Conservation (phyloP, 2,888 invertebrate species). For the Ephialtes manifestator region DNA sequence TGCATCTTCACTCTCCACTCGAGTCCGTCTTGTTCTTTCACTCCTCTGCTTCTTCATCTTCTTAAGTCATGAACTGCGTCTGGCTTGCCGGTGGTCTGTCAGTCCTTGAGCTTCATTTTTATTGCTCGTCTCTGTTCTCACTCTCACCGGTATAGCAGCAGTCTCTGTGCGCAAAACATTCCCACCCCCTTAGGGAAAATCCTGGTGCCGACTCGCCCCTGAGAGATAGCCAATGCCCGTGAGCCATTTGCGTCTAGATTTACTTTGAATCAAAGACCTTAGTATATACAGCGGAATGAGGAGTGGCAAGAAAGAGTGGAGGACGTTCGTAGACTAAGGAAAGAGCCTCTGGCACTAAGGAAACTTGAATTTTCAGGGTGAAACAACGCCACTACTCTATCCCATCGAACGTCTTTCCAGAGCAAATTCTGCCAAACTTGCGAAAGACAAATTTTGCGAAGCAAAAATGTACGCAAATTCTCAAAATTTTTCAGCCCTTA, state of each 20-base stretch:
- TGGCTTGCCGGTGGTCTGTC: constrained; percentile 42
- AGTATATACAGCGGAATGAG: constrained; percentile 64
- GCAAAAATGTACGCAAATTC: neutral
- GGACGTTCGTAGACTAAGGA: constrained; percentile 49
- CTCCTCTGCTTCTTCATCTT: constrained; percentile 19
- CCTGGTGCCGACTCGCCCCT: constrained; percentile 41
- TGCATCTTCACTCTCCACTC: constrained; percentile 34
- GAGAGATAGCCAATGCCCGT: constrained; percentile 67
- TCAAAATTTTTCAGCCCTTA: neutral
- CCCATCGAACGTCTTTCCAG: constrained; percentile 4
- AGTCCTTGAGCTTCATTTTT: constrained; percentile 65
- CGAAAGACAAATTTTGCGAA: neutral
- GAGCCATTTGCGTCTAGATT: constrained; percentile 70
- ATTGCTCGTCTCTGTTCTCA: constrained; percentile 54
- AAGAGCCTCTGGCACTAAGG: constrained; percentile 49
- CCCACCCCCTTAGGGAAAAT: constrained; percentile 60
- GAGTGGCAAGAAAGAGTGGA: constrained; percentile 44
- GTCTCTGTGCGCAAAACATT: constrained; percentile 54
- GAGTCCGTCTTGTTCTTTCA: constrained; percentile 43
- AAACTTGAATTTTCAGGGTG: constrained; percentile 20
- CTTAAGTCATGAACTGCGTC: constrained; percentile 46
- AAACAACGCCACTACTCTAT: constrained; percentile 16
- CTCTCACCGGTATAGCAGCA: neutral
- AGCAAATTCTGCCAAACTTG: constrained; percentile 1
- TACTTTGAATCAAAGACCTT: constrained; percentile 72